A percentile compares a stretch with the other conserved stretches of the same genome.
Conservation (phyloP, 1,140 invertebrate species). For the Saxidomus purpurata region DNA sequence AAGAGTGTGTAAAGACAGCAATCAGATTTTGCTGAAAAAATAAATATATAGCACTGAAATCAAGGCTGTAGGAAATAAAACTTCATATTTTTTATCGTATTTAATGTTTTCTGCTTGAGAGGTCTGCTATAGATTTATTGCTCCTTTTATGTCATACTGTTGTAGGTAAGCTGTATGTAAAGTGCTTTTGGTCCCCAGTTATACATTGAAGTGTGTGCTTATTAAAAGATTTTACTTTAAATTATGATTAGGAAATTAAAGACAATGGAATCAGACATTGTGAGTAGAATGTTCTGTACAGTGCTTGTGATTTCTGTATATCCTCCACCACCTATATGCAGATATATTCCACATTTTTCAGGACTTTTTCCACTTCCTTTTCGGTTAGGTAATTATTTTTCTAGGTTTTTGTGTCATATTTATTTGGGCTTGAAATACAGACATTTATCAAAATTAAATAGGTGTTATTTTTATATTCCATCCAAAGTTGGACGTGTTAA, state of each 20-base stretch:
- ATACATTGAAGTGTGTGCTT: too few relatives aligned
- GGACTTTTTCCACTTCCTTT: conserved; percentile 82
- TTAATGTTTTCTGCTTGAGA: background rate
- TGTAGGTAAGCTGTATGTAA: background rate
- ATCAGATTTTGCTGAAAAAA: too few relatives aligned
- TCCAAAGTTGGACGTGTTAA: too few relatives aligned
- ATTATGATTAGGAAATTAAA: background rate
- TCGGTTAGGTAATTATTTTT: conserved; percentile 73
- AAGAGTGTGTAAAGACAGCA: background rate
- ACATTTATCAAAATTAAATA: conserved; percentile 41
- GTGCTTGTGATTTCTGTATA: conserved; percentile 14
- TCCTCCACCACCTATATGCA: conserved; percentile 43
- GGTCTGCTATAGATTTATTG: background rate
- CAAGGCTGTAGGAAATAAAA: too few relatives aligned
- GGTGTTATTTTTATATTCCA: too few relatives aligned
- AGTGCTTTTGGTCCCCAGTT: background rate
- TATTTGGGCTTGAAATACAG: conserved; percentile 30
- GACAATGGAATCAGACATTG: background rate
- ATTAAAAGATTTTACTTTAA: background rate
- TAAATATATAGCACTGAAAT: background rate
- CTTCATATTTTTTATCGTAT: too few relatives aligned
- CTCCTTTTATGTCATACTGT: background rate
- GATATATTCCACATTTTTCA: conserved; percentile 78
- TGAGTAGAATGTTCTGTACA: background rate
- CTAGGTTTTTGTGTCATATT: background rate